phyloP scores from a whole-genome alignment of 1,140 invertebrate genomes.

The Drosophila grimshawi region DNA sequence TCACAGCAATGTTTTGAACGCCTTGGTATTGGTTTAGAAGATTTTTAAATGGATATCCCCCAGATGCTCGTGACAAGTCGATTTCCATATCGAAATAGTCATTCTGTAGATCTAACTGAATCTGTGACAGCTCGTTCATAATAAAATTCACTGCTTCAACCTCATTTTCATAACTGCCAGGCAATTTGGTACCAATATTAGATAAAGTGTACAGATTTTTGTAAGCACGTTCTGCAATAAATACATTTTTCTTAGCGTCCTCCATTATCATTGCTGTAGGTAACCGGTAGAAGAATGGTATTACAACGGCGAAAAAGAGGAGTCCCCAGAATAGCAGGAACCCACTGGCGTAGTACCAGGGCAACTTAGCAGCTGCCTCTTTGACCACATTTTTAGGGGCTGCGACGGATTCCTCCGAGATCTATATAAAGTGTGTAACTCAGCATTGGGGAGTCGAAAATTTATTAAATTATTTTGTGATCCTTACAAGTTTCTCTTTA shows the following conservation, averaged over 20 bases:
- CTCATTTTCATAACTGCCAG: conserved; percentile 88
- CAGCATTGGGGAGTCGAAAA: too few species aligned
- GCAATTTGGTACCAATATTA: conserved; percentile 88
- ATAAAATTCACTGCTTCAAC: conserved; percentile 77
- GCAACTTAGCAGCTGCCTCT: conserved; percentile 10
- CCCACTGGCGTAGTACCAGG: conserved; percentile 58
- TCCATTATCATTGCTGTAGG: conserved; percentile 60
- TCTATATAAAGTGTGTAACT: too few species aligned
- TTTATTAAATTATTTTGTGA: too few species aligned
- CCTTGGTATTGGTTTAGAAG: conserved; percentile 90
- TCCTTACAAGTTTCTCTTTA: too few species aligned
- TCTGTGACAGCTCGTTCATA: conserved; percentile 78
- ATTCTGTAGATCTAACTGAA: conserved; percentile 43
- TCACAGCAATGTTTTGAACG: conserved; percentile 91
- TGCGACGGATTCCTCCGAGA: too few species aligned
- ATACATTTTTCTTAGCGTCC: conserved; percentile 37
- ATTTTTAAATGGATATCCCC: conserved; percentile 89
- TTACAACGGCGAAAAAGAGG: conserved; percentile 65
- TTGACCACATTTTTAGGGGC: not conserved
- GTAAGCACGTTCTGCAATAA: conserved; percentile 72
- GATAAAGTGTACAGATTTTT: conserved; percentile 87
- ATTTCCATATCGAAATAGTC: conserved; percentile 71
- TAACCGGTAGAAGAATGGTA: conserved; percentile 60
- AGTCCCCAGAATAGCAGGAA: conserved; percentile 67
- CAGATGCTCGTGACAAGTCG: conserved; percentile 86